These are phyloP conservation scores for Globodera ellingtonae DNA, from an alignment of 1,140 invertebrate species.

Conservation along the genomic window DNA sequence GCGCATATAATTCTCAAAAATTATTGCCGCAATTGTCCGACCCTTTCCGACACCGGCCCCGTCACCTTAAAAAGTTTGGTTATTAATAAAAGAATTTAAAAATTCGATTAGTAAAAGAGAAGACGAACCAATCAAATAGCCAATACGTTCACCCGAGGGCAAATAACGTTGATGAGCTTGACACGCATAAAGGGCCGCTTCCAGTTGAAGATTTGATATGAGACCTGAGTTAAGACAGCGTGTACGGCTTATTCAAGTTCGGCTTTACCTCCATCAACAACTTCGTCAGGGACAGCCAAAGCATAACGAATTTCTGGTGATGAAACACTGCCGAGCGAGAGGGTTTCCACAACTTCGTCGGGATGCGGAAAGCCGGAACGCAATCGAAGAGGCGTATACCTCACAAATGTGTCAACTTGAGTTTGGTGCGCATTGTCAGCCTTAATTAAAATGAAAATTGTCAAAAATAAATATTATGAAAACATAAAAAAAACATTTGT, in stretches of 20 bases:
- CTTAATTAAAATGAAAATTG: constrained; percentile 36
- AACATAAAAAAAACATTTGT: background rate
- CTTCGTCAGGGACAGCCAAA: constrained; percentile 80
- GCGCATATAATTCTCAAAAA: constrained; percentile 93
- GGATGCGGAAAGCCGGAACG: constrained; percentile 93
- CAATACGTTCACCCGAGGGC: constrained; percentile 85
- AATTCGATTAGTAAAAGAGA: no score
- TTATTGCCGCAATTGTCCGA: constrained; percentile 93
- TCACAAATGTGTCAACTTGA: constrained; percentile 66
- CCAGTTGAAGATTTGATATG: constrained; percentile 91
- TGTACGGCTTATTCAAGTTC: background rate
- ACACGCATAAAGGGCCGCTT: constrained; percentile 90
- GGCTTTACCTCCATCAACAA: constrained; percentile 76
- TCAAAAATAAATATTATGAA: constrained; percentile 4
- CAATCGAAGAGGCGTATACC: constrained; percentile 95
- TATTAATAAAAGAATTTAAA: background rate
- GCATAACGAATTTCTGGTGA: constrained; percentile 91
- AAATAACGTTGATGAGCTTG: constrained; percentile 92
- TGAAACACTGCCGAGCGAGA: constrained; percentile 91
- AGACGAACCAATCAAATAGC: constrained; percentile 83
- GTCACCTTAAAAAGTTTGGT: constrained; percentile 75
- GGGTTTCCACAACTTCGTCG: constrained; percentile 98
- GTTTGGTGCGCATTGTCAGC: constrained; percentile 36
- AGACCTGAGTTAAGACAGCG: constrained; percentile 58
- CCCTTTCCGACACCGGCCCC: constrained; percentile 99